phyloP scores from a whole-genome alignment of 2,797 vertebrate species.

The Chiroxiphia lanceolata region DNA sequence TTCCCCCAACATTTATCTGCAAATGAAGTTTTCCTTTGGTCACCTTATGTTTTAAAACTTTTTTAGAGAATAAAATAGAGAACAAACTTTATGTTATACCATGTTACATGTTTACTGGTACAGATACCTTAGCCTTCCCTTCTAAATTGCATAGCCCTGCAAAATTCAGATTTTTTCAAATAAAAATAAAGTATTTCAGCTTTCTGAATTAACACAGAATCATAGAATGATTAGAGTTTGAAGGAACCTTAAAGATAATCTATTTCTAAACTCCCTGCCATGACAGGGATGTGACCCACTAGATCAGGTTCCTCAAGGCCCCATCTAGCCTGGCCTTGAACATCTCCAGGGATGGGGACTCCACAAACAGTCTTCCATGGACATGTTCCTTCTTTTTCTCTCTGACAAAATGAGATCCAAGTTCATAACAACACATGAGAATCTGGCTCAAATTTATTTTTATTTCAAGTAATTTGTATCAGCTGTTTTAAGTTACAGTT shows the following conservation, averaged over 20 bases:
- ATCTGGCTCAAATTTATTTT: background rate
- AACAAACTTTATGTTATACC: background rate
- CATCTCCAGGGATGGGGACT: background rate
- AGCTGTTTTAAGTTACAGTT: background rate
- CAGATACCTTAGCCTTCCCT: background rate
- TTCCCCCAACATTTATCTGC: background rate
- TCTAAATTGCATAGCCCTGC: background rate
- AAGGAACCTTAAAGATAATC: background rate
- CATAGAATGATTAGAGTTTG: background rate
- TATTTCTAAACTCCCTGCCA: accelerated
- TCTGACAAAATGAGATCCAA: background rate
- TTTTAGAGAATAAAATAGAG: background rate
- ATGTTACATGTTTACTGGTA: background rate
- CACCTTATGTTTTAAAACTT: background rate
- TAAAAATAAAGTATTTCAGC: background rate
- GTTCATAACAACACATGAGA: background rate
- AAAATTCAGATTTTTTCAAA: background rate
- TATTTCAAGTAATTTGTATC: background rate
- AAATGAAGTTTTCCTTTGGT: background rate
- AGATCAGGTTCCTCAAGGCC: background rate
- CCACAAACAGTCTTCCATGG: background rate
- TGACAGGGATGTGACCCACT: background rate
- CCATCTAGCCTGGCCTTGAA: background rate
- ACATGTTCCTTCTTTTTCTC: background rate
- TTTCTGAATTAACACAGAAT: background rate